phyloP scores from a whole-genome alignment of 2,888 invertebrate genomes.

The Polydrusus pterygomalis region DNA sequence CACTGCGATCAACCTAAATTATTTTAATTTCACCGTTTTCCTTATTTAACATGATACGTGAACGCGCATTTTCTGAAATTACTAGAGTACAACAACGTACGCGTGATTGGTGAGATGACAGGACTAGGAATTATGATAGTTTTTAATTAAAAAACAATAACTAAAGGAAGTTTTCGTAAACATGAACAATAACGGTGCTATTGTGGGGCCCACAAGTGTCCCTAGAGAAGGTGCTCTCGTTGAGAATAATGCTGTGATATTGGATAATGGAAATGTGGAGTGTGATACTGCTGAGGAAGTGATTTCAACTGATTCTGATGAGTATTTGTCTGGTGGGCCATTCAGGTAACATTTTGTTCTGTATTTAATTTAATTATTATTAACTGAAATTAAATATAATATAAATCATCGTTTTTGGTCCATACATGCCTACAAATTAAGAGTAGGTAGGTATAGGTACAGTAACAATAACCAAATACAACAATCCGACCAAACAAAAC shows the following conservation, averaged over 20 bases:
- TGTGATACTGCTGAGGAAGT: conserved; percentile 66
- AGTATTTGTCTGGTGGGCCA: conserved; percentile 67
- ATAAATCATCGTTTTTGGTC: too few species aligned
- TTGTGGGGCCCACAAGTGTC: neutral
- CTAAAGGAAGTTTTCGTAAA: neutral
- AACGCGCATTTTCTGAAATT: conserved; percentile 19
- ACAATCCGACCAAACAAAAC: too few species aligned
- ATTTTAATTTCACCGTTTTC: conserved; percentile 40
- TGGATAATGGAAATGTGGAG: conserved; percentile 28
- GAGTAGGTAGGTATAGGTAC: too few species aligned
- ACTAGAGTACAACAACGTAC: neutral
- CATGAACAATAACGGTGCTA: neutral
- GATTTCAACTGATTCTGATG: conserved; percentile 69
- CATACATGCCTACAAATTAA: too few species aligned
- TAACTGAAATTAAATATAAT: too few species aligned
- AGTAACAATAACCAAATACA: too few species aligned
- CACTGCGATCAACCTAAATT: conserved; percentile 33
- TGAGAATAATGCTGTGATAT: conserved; percentile 26
- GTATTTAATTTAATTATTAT: too few species aligned
- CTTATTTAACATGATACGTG: conserved; percentile 25
- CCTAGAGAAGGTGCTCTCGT: neutral
- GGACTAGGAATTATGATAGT: neutral
- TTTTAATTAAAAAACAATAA: conserved; percentile 5
- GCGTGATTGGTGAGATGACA: neutral
- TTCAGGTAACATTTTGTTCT: conserved; percentile 63